Evolutionary conservation across 2,797 vertebrate genomes (phyloP), one percentile per base, ranked within the genome.

Genomic region (Pempheris klunzingeri): DNA sequence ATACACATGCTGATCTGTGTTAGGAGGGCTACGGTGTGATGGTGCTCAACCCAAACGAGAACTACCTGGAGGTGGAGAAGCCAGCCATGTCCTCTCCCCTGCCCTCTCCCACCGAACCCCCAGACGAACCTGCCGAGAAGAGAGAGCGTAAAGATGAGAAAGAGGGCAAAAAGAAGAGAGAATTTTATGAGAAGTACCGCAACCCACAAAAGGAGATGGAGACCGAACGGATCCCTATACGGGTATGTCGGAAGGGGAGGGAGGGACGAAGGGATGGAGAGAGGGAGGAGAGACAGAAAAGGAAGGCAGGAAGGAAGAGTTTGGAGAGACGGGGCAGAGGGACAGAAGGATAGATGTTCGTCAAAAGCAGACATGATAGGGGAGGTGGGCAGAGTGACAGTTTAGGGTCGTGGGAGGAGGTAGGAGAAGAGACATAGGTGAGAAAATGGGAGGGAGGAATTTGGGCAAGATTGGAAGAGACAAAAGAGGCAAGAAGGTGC

Each of bases 11-110:
- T 47, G 28, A 9, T 91, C 13, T 89, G 74, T 92, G 84, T 71
- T 87, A 99, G 98, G 97, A 99, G 84, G 96, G 97, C 80, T 99
- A 97, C 64, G 96, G 97, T 71, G 97, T 99, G 89, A 97, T 99
- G 90, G 97, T 99, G 78, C 94, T 99, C 89, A 99, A 99, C 95
- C 97, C 98, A 86, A 99, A 99, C 71, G 97, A 98, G 95, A 99
- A 99, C 95, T 98, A 96, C 93, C 96, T 97, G 91, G 97, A 99
- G 94, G 93, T 99, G 88, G 98, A 99, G 94, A 98, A 97, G 90
- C 93, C 93, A 18, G 94, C 95, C 82, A 90, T 78, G 71, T 91
- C 85, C 52, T 92, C 91, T 62, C 94, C 96, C 36, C 92, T 89
- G 58, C 93, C 94, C 79, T 94, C 95, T 50, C 87, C 81, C 26